Evolutionary conservation across 2,113 vertebrate species (phyloP).

Genomic region (Neoarius graeffei): DNA sequence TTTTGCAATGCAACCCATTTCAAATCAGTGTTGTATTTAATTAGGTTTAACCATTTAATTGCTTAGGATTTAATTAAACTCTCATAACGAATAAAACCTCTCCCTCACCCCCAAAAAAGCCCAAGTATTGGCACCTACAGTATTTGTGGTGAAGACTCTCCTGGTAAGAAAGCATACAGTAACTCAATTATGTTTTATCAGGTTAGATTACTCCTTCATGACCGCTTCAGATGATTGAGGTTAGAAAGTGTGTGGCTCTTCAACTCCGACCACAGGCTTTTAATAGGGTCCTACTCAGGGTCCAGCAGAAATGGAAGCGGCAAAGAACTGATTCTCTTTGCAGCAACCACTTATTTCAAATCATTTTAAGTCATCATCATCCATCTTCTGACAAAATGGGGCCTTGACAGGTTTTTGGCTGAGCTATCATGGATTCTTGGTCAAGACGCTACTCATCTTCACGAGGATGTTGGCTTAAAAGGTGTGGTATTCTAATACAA

Average conservation of each 20-base stretch:
- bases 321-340: neutral
- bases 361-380: neutral
- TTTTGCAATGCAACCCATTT: neutral
- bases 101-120: too few species aligned
- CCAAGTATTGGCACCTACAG: neutral
- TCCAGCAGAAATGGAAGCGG: neutral
- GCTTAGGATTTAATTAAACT: too few species aligned
- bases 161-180: neutral
- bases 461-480: neutral
- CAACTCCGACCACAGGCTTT: constrained; percentile 19
- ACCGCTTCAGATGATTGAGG: neutral
- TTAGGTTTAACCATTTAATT: neutral
- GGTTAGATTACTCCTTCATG: neutral
- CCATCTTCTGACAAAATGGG: neutral
- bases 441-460: neutral
- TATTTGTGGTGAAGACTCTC: neutral
- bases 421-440: neutral
- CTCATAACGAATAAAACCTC: neutral
- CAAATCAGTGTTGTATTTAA: neutral
- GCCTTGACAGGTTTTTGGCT: neutral
- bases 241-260: constrained; percentile 2
- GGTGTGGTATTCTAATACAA: neutral
- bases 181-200: neutral
- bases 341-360: constrained; percentile 7
- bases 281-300: constrained; percentile 4